Conservation (phyloP, 2,888 invertebrate species). For the Apamea sordens region DNA sequence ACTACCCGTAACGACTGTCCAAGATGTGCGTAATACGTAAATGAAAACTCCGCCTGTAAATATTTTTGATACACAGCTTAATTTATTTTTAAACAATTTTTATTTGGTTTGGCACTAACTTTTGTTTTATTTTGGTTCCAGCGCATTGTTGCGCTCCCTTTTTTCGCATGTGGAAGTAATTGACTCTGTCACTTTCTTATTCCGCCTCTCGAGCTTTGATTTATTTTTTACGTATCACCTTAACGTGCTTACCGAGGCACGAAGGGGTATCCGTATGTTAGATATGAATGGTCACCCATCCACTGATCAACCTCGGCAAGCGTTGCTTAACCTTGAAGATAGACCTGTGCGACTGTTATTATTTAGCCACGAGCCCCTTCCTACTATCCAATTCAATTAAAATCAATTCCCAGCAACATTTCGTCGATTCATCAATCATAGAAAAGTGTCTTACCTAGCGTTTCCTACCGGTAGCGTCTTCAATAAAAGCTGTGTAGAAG, state of each 20-base stretch:
- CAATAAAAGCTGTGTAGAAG: slow-evolving; percentile 64
- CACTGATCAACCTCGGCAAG: not conserved
- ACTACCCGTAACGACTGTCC: not conserved
- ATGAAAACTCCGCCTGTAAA: too few relatives aligned
- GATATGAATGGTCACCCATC: not conserved
- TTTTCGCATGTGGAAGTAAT: too few relatives aligned
- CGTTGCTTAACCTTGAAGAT: not conserved
- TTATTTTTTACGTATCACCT: not conserved
- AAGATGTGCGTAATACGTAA: not conserved
- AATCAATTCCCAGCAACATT: slow-evolving; percentile 27
- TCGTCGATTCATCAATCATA: slow-evolving; percentile 57
- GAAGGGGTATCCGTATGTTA: not conserved
- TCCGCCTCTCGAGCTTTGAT: too few relatives aligned
- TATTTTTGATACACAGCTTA: too few relatives aligned
- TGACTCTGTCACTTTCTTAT: too few relatives aligned
- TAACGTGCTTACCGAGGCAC: not conserved
- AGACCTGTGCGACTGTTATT: not conserved
- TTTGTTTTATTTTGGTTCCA: too few relatives aligned
- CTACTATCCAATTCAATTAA: slow-evolving; percentile 38
- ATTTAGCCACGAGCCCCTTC: not conserved
- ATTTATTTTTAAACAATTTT: too few relatives aligned
- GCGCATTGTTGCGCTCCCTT: too few relatives aligned
- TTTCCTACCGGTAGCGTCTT: slow-evolving; percentile 47
- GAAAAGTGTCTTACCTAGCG: slow-evolving; percentile 42
- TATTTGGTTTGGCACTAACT: too few relatives aligned